These are phyloP conservation scores for Protonibea diacanthus DNA, from an alignment of 2,797 vertebrate species.

Conservation along the genomic window DNA sequence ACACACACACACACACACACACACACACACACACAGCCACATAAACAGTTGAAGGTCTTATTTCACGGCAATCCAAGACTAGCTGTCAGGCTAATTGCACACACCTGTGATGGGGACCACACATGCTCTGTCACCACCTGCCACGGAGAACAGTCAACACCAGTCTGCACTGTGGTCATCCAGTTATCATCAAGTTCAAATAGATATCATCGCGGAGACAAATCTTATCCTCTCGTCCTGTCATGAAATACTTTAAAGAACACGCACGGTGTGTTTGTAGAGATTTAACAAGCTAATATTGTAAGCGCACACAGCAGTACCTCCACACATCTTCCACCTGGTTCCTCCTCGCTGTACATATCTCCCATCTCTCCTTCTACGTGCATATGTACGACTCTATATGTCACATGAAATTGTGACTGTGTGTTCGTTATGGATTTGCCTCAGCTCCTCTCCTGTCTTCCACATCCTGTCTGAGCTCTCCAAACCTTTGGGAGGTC, in stretches of 20 bases:
- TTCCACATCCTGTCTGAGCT: conserved; percentile 39
- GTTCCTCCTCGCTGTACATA: background rate
- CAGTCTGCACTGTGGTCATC: conserved; percentile 55
- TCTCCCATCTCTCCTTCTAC: background rate
- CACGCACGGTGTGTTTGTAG: background rate
- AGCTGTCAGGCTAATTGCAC: conserved; percentile 83
- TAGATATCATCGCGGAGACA: conserved; percentile 30
- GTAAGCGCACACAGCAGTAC: background rate
- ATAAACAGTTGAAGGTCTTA: conserved; percentile 74
- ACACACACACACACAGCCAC: conserved; percentile 43
- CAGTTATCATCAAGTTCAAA: conserved; percentile 47
- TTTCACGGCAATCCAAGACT: conserved; percentile 79
- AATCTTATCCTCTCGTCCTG: conserved; percentile 10
- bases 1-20: no score
- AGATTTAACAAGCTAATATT: background rate
- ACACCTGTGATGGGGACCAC: conserved; percentile 84
- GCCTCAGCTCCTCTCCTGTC: conserved; percentile 33
- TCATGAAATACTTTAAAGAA: conserved; percentile 4
- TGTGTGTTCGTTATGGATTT: conserved; percentile 38
- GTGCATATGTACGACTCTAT: background rate
- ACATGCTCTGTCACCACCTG: conserved; percentile 83
- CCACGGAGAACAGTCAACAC: conserved; percentile 71
- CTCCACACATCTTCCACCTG: background rate
- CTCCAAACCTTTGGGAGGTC: conserved; percentile 44
- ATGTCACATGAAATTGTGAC: conserved; percentile 2